Evolutionary conservation across 2,888 invertebrate species (phyloP).

Genomic region (Lepidochrysops patricia): DNA sequence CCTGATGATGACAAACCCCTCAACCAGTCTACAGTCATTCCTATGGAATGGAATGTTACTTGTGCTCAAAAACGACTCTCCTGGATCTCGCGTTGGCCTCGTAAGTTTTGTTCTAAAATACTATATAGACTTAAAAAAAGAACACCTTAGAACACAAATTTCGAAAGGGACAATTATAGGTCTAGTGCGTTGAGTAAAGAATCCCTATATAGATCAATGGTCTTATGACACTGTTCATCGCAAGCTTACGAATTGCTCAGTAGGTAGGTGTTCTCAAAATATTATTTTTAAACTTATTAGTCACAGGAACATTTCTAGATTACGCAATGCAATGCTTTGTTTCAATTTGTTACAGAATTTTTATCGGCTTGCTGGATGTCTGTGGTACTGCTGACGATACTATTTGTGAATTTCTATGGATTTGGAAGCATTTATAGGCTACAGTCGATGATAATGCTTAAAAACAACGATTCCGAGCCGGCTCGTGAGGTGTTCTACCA

Average conservation of each 20-base stretch:
- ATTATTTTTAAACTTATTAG: not conserved
- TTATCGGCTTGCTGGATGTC: constrained; percentile 63
- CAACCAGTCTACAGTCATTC: constrained; percentile 24
- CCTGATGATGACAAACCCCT: constrained; percentile 37
- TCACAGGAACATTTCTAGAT: not conserved
- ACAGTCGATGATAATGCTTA: constrained; percentile 39
- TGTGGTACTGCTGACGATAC: constrained; percentile 47
- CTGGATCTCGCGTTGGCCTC: constrained; percentile 52
- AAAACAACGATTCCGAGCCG: constrained; percentile 40
- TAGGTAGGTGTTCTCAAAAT: not conserved
- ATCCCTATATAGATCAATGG: not conserved
- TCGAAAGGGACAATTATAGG: not conserved
- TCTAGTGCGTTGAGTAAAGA: not conserved
- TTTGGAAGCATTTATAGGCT: constrained; percentile 44
- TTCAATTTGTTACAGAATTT: constrained; percentile 44
- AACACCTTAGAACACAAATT: not conserved
- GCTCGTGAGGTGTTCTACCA: constrained; percentile 50
- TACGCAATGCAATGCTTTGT: not conserved
- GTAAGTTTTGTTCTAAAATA: constrained; percentile 30
- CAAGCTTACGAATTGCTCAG: no score
- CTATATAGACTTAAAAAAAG: constrained; percentile 33
- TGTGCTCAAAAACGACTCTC: constrained; percentile 36
- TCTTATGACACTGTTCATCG: no score
- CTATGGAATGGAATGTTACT: constrained; percentile 40
- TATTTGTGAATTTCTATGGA: constrained; percentile 49